These are phyloP conservation scores for Macrophya alboannulata DNA, from an alignment of 2,888 invertebrate genomes.

Conservation along the genomic window DNA sequence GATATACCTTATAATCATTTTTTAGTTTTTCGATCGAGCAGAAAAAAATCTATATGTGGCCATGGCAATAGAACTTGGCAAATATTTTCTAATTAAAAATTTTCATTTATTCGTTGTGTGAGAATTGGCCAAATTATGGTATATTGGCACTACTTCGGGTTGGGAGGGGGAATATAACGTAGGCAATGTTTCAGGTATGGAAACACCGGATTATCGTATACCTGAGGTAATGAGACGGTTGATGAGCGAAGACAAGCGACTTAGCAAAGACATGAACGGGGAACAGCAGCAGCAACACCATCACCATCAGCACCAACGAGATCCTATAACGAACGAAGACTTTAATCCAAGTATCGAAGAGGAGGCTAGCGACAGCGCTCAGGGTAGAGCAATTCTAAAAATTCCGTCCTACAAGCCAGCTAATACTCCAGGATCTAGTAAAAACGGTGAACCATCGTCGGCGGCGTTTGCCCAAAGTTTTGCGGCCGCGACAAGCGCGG, in stretches of 20 bases:
- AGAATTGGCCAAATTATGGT: no score
- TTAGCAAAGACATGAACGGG: conserved; percentile 77
- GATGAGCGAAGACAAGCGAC: conserved; percentile 82
- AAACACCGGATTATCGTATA: conserved; percentile 79
- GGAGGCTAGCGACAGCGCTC: conserved; percentile 78
- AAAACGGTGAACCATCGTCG: conserved; percentile 75
- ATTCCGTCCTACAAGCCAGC: conserved; percentile 95
- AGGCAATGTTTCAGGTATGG: conserved; percentile 69
- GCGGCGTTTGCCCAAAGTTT: conserved; percentile 73
- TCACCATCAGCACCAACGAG: conserved; percentile 73
- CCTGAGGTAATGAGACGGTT: conserved; percentile 83
- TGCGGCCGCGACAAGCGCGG: conserved; percentile 67
- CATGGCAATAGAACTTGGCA: no score
- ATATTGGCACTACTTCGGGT: no score
- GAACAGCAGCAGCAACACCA: conserved; percentile 75
- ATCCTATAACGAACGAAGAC: conserved; percentile 80
- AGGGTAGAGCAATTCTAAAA: conserved; percentile 89
- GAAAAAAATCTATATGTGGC: no score
- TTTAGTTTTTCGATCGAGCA: not conserved
- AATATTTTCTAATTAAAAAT: no score
- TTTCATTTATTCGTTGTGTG: no score
- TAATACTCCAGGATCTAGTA: conserved; percentile 75
- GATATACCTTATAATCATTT: not conserved
- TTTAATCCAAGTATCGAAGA: conserved; percentile 79
- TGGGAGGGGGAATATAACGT: conserved; percentile 3